Evolutionary conservation across 2,113 vertebrate species (phyloP).

Genomic region (pig (Sus scrofa)): T2T-Sscrofa CM000820.6:23915501-23916000

Average conservation of each 20-base stretch:
- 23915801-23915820: conserved; percentile 75
- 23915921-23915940: conserved; percentile 59
- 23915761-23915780: conserved; percentile 75
- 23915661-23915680: conserved; percentile 73
- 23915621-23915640: conserved; percentile 80
- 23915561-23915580: conserved; percentile 22
- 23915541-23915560: background rate
- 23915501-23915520: too few relatives aligned
- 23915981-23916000: conserved; percentile 60
- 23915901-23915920: background rate
- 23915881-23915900: conserved; percentile 52
- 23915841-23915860: background rate
- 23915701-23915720: conserved; percentile 82
- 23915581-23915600: conserved; percentile 56
- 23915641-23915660: conserved; percentile 79
- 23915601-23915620: conserved; percentile 73
- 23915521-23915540: too few relatives aligned
- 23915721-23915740: conserved; percentile 83
- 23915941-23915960: conserved; percentile 55
- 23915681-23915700: conserved; percentile 84
- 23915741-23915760: conserved; percentile 81
- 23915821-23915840: conserved; percentile 70
- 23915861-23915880: conserved; percentile 76
- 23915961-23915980: conserved; percentile 64
- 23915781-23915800: conserved; percentile 78